A percentile compares a stretch with the other conserved stretches of the same genome.
These are phyloP conservation scores for Saxidomus purpurata DNA, from an alignment of 1,140 invertebrate species.

Conservation along the genomic window DNA sequence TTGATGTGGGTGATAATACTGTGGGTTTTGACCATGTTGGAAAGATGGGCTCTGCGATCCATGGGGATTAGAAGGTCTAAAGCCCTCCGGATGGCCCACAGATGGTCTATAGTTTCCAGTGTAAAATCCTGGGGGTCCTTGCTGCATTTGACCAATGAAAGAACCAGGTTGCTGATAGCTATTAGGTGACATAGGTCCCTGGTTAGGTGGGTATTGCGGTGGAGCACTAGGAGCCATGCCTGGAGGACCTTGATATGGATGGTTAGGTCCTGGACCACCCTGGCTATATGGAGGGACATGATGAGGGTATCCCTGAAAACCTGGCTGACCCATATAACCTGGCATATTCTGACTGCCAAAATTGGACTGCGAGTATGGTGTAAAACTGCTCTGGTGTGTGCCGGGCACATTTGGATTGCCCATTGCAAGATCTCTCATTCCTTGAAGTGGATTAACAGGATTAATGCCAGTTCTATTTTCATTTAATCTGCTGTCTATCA, in stretches of 20 bases:
- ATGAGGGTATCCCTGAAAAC: constrained; percentile 43
- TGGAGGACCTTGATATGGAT: constrained; percentile 10
- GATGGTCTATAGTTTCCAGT: constrained; percentile 20
- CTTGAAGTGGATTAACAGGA: constrained; percentile 51
- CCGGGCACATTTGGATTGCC: constrained; percentile 34
- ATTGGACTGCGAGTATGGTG: constrained; percentile 28
- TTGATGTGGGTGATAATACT: constrained; percentile 32
- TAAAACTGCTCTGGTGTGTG: constrained; percentile 9
- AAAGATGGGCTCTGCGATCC: constrained; percentile 31
- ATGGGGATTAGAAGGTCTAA: neutral
- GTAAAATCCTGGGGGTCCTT: constrained; percentile 4
- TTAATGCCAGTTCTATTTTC: constrained; percentile 10
- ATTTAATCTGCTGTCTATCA: constrained; percentile 6
- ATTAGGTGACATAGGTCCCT: constrained; percentile 56
- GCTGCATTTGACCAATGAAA: constrained; percentile 16
- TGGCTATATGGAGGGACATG: constrained; percentile 15
- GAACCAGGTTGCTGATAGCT: constrained; percentile 27
- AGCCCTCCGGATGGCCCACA: neutral
- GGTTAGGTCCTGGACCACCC: neutral
- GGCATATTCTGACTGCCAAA: constrained; percentile 33
- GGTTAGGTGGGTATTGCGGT: constrained; percentile 31
- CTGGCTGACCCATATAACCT: constrained; percentile 34
- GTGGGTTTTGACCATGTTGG: neutral
- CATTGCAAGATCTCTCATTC: constrained; percentile 61
- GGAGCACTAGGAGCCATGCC: constrained; percentile 31